phyloP scores from a whole-genome alignment of 2,888 invertebrate species.

The Gonocerus acuteangulatus region DNA sequence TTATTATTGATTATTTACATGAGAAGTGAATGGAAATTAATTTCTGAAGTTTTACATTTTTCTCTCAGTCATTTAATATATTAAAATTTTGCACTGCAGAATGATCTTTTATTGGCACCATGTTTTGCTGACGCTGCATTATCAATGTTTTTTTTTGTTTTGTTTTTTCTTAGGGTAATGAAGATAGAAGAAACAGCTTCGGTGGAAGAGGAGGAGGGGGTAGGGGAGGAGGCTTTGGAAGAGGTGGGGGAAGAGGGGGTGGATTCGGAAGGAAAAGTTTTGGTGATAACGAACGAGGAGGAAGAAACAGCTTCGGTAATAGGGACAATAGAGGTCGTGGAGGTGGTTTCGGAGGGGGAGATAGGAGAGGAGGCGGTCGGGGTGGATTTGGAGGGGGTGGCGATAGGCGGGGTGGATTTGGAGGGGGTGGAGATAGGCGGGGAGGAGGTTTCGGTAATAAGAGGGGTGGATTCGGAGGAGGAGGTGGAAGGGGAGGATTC shows the following conservation, averaged over 20 bases:
- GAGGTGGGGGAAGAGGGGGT: slow-evolving; percentile 37
- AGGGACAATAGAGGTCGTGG: slow-evolving; percentile 37
- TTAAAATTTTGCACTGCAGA: too few relatives aligned
- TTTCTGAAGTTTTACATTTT: too few relatives aligned
- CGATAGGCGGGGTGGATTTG: slow-evolving; percentile 37
- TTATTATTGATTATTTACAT: too few relatives aligned
- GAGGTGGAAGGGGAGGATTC: slow-evolving; percentile 39
- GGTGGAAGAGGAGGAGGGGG: slow-evolving; percentile 46
- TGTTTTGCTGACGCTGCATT: background rate
- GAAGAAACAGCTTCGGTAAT: slow-evolving; percentile 36
- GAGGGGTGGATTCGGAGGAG: slow-evolving; percentile 39
- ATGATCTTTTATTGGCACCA: background rate
- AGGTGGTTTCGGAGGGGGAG: slow-evolving; percentile 34
- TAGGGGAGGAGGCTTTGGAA: slow-evolving; percentile 41
- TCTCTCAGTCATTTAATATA: too few relatives aligned
- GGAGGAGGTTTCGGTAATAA: slow-evolving; percentile 38
- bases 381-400: slow-evolving; percentile 39
- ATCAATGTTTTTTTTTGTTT: background rate
- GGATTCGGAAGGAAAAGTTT: slow-evolving; percentile 42
- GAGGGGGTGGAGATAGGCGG: slow-evolving; percentile 28
- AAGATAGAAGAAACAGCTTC: slow-evolving; percentile 39
- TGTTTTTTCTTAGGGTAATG: background rate
- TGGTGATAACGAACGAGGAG: slow-evolving; percentile 28
- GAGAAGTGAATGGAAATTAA: too few relatives aligned
- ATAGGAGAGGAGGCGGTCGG: slow-evolving; percentile 36